Percentiles rank a stretch among this genome's conserved stretches.
These are phyloP conservation scores for Bombus huntii DNA, from an alignment of 1,140 invertebrate genomes.

Conservation along the genomic window DNA sequence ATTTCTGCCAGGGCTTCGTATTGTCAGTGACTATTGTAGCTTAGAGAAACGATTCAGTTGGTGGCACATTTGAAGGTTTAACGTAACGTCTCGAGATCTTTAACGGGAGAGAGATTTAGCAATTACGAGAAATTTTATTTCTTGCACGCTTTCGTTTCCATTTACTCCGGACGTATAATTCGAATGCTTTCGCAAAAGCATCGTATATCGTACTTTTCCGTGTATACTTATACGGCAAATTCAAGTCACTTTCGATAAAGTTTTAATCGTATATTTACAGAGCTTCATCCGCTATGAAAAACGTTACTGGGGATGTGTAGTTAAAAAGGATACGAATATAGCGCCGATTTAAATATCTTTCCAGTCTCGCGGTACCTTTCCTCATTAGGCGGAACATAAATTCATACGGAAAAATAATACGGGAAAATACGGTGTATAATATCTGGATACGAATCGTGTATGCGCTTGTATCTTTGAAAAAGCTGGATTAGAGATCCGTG, in stretches of 20 bases:
- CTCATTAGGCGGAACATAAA: too few relatives aligned
- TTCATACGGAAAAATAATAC: not conserved
- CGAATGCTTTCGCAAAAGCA: too few relatives aligned
- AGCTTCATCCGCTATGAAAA: not conserved
- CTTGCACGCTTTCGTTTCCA: not conserved
- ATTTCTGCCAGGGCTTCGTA: not conserved
- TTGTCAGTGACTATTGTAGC: not conserved
- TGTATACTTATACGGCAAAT: not conserved
- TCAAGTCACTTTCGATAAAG: not conserved
- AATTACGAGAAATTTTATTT: conserved; percentile 8
- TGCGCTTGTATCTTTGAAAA: not conserved
- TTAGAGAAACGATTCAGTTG: not conserved
- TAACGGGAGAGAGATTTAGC: not conserved
- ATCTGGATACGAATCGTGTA: not conserved
- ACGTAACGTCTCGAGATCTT: not conserved
- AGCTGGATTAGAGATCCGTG: not conserved
- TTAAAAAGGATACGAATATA: too few relatives aligned
- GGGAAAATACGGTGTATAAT: not conserved
- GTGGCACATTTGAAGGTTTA: conserved; percentile 14
- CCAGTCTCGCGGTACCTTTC: not conserved
- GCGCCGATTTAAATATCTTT: too few relatives aligned
- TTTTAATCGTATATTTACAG: conserved; percentile 3
- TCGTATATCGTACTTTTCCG: not conserved
- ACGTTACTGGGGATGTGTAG: not conserved
- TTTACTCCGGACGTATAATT: not conserved